These are phyloP conservation scores for Amitus sp. DNA, from an alignment of 2,888 invertebrate species.

Conservation along the genomic window DNA sequence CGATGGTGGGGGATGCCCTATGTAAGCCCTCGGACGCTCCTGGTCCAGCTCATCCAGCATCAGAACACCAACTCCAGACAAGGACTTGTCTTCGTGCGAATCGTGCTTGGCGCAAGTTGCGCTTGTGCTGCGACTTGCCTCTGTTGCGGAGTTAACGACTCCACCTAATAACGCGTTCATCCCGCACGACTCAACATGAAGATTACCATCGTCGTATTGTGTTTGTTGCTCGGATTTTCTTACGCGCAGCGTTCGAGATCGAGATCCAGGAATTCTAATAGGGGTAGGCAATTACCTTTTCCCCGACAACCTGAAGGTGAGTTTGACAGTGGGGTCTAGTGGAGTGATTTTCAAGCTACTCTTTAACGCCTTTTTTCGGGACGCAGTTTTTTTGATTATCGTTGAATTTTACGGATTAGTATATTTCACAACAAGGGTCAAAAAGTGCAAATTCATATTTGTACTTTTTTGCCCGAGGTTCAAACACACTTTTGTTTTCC, in stretches of 20 bases:
- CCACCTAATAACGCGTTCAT: constrained; percentile 18
- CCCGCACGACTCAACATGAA: constrained; percentile 36
- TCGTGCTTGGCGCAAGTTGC: constrained; percentile 38
- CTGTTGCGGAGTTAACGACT: constrained; percentile 27
- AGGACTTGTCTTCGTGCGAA: constrained; percentile 50
- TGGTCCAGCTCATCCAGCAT: constrained; percentile 65
- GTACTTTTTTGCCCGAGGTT: too few species aligned
- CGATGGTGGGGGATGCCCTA: constrained; percentile 64
- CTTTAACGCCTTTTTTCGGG: background rate
- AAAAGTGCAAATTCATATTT: too few species aligned
- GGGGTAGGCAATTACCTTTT: constrained; percentile 46
- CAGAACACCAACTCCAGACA: constrained; percentile 59
- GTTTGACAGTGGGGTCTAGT: constrained; percentile 21
- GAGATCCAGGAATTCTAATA: constrained; percentile 34
- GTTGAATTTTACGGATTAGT: too few species aligned
- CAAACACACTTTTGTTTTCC: too few species aligned
- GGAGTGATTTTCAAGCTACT: background rate
- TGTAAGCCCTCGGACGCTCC: constrained; percentile 63
- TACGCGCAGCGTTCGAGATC: constrained; percentile 37
- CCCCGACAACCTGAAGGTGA: constrained; percentile 51
- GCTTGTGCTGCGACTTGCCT: constrained; percentile 35
- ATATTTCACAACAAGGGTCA: too few species aligned
- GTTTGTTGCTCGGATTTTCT: constrained; percentile 40
- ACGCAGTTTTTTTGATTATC: too few species aligned
- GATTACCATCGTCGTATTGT: constrained; percentile 40